Evolutionary conservation across 1,140 invertebrate species (phyloP).

Genomic region (Heliconius hermathena): DNA sequence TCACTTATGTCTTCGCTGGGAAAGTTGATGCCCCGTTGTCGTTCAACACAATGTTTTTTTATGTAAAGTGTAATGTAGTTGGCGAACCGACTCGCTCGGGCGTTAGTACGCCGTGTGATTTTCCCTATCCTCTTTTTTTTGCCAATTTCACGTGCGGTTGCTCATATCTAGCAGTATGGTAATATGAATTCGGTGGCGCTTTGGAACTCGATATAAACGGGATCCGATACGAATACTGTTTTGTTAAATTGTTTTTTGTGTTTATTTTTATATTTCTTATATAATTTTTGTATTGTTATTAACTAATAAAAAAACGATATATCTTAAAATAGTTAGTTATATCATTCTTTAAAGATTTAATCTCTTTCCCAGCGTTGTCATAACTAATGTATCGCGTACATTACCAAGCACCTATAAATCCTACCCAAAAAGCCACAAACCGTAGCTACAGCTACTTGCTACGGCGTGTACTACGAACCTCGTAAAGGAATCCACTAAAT

Average conservation of each 20-base stretch:
- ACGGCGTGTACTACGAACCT: constrained; percentile 48
- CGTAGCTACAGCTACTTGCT: constrained; percentile 44
- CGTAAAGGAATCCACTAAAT: constrained; percentile 79
- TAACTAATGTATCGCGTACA: constrained; percentile 44
- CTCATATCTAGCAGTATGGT: constrained; percentile 63
- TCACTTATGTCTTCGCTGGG: constrained; percentile 81
- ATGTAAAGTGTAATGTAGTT: constrained; percentile 81
- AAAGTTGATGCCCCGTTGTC: constrained; percentile 81
- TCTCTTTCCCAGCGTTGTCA: constrained; percentile 16
- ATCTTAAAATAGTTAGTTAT: neutral
- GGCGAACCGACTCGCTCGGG: constrained; percentile 70
- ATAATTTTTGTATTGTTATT: neutral
- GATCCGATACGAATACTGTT: constrained; percentile 15
- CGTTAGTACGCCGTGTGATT: constrained; percentile 67
- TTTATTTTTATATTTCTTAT: neutral
- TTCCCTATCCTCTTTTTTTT: constrained; percentile 64
- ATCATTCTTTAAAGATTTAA: neutral
- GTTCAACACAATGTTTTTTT: constrained; percentile 80
- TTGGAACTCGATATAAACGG: constrained; percentile 38
- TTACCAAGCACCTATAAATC: constrained; percentile 51
- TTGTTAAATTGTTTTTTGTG: constrained; percentile 31
- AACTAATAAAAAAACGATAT: neutral
- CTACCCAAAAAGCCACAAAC: constrained; percentile 47
- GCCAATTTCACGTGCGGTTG: constrained; percentile 72
- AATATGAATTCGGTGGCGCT: constrained; percentile 48